A percentile compares a stretch with the other conserved stretches of the same genome.
These are phyloP conservation scores for Panagrolaimus sp. DNA, from an alignment of 1,140 invertebrate genomes.

Conservation along the genomic window DNA sequence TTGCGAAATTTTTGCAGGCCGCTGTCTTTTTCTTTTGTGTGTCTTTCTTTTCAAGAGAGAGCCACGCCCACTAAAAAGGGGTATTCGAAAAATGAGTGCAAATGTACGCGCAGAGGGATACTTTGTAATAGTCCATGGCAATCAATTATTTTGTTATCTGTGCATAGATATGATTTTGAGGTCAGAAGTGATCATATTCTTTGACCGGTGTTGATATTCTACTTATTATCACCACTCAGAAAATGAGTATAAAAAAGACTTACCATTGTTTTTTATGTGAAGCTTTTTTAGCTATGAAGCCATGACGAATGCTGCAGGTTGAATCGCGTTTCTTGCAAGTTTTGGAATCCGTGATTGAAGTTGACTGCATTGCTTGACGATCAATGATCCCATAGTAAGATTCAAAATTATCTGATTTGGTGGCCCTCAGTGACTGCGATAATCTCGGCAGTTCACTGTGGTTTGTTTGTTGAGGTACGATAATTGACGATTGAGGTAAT, in stretches of 20 bases:
- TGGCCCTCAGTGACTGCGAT: conserved; percentile 9
- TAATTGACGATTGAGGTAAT: not conserved
- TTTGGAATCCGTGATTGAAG: conserved; percentile 6
- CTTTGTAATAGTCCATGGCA: not conserved
- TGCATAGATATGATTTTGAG: too few species aligned
- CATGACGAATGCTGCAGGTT: conserved; percentile 10
- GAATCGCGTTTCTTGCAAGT: conserved; percentile 11
- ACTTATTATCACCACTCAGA: too few species aligned
- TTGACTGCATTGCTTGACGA: not conserved
- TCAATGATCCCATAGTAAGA: not conserved
- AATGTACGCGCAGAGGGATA: not conserved
- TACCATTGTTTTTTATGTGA: not conserved
- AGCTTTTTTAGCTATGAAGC: conserved; percentile 1
- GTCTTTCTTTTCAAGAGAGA: not conserved
- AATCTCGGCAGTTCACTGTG: conserved; percentile 10
- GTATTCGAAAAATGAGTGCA: conserved; percentile 4
- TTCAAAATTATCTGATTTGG: not conserved
- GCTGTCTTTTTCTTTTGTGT: too few species aligned
- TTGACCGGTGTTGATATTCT: too few species aligned
- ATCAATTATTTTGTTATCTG: too few species aligned
- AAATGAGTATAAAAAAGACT: not conserved
- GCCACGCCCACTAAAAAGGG: not conserved
- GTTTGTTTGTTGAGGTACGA: not conserved
- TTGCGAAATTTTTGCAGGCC: too few species aligned
- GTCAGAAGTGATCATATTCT: too few species aligned